These are phyloP conservation scores for Blastobasis adustella DNA, from an alignment of 2,888 invertebrate genomes.

Conservation along the genomic window DNA sequence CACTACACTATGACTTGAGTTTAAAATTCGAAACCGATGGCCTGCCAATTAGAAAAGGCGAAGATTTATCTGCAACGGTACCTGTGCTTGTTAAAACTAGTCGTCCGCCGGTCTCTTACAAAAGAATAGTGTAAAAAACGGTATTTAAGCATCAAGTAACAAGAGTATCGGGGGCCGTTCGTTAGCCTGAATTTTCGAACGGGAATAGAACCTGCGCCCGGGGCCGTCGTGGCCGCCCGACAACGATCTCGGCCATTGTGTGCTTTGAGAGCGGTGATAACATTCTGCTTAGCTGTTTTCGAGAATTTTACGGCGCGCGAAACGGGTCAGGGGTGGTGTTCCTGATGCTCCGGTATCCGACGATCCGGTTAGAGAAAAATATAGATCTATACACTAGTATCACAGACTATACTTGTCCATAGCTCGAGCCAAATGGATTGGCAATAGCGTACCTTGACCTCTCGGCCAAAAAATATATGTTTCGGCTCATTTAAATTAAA, in stretches of 20 bases:
- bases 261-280: constrained; percentile 51
- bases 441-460: no score
- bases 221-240: constrained; percentile 48
- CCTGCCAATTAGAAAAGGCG: constrained; percentile 7
- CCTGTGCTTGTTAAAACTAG: constrained; percentile 6
- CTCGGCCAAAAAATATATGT: no score
- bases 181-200: constrained; percentile 62
- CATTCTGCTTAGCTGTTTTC: constrained; percentile 45
- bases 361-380: no score
- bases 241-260: constrained; percentile 67
- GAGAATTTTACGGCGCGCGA: neutral
- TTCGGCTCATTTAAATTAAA: no score
- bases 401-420: no score
- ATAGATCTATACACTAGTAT: no score
- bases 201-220: constrained; percentile 53
- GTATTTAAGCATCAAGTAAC: constrained; percentile 33
- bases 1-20: no score
- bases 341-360: no score
- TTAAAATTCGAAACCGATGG: no score
- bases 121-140: constrained; percentile 33
- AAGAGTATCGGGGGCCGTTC: constrained; percentile 41
- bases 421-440: no score
- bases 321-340: no score
- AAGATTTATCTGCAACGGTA: constrained; percentile 19
- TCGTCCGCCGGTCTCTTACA: constrained; percentile 12